A percentile compares a stretch with the other conserved stretches of the same genome.
phyloP scores from a whole-genome alignment of 1,140 invertebrate species.

The Protaetia brevitarsis region DNA sequence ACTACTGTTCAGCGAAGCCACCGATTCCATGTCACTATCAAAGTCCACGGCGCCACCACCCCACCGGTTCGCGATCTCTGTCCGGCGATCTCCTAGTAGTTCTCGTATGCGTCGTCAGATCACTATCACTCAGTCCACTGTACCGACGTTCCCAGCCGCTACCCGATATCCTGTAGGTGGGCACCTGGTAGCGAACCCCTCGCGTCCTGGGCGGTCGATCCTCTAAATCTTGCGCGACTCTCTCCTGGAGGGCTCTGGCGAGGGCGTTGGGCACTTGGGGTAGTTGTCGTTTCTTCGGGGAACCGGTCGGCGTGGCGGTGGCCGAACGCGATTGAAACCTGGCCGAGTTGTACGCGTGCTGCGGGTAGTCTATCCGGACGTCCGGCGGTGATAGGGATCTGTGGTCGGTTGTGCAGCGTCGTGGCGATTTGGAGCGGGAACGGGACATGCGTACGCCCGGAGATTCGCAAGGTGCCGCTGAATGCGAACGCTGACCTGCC shows the following conservation, averaged over 20 bases:
- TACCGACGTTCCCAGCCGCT: slow-evolving; percentile 72
- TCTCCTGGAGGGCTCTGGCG: slow-evolving; percentile 65
- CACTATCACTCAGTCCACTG: slow-evolving; percentile 77
- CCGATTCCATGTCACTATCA: slow-evolving; percentile 87
- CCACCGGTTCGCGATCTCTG: slow-evolving; percentile 33
- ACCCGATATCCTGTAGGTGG: slow-evolving; percentile 68
- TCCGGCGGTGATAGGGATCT: slow-evolving; percentile 74
- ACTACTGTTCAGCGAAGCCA: slow-evolving; percentile 81
- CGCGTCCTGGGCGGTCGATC: slow-evolving; percentile 65
- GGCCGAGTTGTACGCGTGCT: slow-evolving; percentile 41
- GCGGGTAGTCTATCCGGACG: slow-evolving; percentile 49
- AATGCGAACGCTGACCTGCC: slow-evolving; percentile 60
- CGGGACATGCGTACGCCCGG: slow-evolving; percentile 57
- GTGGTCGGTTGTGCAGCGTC: slow-evolving; percentile 58
- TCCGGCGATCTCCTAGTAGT: slow-evolving; percentile 56
- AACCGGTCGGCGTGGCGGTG: slow-evolving; percentile 89
- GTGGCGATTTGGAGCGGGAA: slow-evolving; percentile 63
- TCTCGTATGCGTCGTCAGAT: slow-evolving; percentile 64
- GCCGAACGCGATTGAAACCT: slow-evolving; percentile 80
- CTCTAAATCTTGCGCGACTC: slow-evolving; percentile 77
- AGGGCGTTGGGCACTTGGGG: slow-evolving; percentile 78
- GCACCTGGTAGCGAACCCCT: slow-evolving; percentile 44
- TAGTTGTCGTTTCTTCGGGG: slow-evolving; percentile 92
- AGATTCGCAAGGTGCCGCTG: slow-evolving; percentile 72
- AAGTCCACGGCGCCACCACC: slow-evolving; percentile 70